Evolutionary conservation across 2,797 vertebrate species (phyloP).

Genomic region (Pantherophis vulpinus): DNA sequence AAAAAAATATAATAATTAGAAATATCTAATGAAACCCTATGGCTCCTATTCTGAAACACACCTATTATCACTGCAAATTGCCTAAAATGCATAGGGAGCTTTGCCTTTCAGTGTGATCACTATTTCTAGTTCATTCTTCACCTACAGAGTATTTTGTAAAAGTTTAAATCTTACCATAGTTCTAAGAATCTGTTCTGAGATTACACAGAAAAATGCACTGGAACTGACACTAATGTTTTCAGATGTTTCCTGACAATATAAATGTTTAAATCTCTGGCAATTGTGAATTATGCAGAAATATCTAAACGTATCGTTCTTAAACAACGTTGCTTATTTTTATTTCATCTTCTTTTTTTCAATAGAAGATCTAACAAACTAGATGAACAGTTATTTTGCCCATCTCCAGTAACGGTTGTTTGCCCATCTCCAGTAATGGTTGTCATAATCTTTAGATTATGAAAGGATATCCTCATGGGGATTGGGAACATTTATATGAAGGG

Average conservation of each 20-base stretch:
- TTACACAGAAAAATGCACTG: not conserved
- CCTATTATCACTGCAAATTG: not conserved
- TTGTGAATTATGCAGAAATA: not conserved
- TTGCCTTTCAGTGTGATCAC: not conserved
- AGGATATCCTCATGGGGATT: not conserved
- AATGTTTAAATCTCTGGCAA: not conserved
- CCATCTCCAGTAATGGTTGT: no score
- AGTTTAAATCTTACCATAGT: not conserved
- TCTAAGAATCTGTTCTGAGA: not conserved
- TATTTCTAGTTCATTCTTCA: not conserved
- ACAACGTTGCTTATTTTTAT: not conserved
- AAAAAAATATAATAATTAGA: not conserved
- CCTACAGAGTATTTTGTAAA: constrained; percentile 5
- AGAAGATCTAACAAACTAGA: not conserved
- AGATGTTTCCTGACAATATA: not conserved
- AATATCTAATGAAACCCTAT: not conserved
- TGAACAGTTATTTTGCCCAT: not conserved
- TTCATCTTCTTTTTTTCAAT: not conserved
- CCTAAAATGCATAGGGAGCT: not conserved
- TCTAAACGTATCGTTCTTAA: not conserved
- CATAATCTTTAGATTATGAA: not conserved
- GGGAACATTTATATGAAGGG: not conserved
- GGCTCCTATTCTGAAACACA: not conserved
- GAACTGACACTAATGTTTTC: not conserved
- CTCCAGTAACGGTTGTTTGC: no score